phyloP scores from a whole-genome alignment of 2,797 vertebrate genomes.

The Tangara arthus region DNA sequence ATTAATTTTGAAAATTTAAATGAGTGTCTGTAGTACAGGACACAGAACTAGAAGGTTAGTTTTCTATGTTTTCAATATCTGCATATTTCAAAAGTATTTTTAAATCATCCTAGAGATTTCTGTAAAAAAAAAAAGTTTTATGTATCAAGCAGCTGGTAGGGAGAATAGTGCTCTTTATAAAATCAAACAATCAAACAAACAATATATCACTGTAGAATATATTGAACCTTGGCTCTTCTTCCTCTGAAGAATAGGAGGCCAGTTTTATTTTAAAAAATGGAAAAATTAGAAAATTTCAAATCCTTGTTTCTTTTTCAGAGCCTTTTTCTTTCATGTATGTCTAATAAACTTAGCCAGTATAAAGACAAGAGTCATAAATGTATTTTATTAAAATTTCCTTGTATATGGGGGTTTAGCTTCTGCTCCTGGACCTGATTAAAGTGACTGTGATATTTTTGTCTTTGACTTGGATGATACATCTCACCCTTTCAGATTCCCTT shows the following conservation, averaged over 20 bases:
- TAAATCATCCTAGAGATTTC: not conserved
- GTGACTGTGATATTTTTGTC: not conserved
- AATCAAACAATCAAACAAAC: not conserved
- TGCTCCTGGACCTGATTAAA: not conserved
- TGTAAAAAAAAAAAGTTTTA: not conserved
- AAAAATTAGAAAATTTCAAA: not conserved
- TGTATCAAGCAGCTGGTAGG: not conserved
- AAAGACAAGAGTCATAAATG: not conserved
- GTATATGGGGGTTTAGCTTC: not conserved
- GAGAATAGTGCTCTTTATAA: not conserved
- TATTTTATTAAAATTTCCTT: not conserved
- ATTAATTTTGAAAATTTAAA: not conserved
- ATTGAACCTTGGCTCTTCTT: not conserved
- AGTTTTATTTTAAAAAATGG: not conserved
- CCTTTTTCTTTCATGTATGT: not conserved
- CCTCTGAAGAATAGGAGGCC: not conserved
- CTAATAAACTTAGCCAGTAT: not conserved
- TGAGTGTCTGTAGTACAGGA: not conserved
- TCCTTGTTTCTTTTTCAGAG: not conserved
- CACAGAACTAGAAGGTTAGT: not conserved
- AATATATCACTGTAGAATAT: not conserved
- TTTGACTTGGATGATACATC: not conserved
- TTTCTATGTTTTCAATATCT: not conserved
- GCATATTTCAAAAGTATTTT: not conserved
- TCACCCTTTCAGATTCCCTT: not conserved